phyloP scores from a whole-genome alignment of 1,140 invertebrate species.

The Brachionus calyciflorus region DNA sequence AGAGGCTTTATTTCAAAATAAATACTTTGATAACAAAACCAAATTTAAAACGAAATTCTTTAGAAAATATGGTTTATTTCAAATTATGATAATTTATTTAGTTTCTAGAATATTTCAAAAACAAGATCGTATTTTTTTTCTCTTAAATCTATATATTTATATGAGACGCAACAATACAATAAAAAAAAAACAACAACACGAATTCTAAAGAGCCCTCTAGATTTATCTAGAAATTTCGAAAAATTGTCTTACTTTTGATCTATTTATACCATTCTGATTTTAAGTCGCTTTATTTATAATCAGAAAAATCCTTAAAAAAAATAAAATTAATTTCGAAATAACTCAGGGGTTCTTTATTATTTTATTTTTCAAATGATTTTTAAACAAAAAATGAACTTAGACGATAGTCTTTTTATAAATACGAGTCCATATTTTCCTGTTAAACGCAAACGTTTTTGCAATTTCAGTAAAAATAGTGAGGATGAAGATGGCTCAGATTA shows the following conservation, averaged over 20 bases:
- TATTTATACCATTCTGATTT: constrained; percentile 12
- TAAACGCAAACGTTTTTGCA: neutral
- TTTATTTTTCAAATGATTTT: neutral
- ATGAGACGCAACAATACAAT: neutral
- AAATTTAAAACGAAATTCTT: no score
- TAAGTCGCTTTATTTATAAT: neutral
- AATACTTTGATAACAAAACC: no score
- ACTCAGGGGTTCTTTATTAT: constrained; percentile 1
- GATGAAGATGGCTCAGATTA: neutral
- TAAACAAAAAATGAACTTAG: constrained; percentile 18
- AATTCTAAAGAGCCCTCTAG: constrained; percentile 23
- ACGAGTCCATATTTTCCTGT: neutral
- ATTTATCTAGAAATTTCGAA: constrained; percentile 32
- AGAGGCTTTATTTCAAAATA: no score
- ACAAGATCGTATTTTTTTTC: no score
- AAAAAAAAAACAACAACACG: neutral
- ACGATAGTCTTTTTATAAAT: constrained; percentile 16
- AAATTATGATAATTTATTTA: constrained; percentile 37
- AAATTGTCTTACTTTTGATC: neutral
- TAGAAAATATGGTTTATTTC: no score
- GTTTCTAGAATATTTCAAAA: constrained; percentile 33
- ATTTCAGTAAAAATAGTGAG: constrained; percentile 1
- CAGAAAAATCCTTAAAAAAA: neutral
- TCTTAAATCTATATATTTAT: neutral
- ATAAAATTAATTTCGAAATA: neutral